Conservation (phyloP, 2,113 vertebrate genomes). For the Beaufortia kweichowensis region DNA sequence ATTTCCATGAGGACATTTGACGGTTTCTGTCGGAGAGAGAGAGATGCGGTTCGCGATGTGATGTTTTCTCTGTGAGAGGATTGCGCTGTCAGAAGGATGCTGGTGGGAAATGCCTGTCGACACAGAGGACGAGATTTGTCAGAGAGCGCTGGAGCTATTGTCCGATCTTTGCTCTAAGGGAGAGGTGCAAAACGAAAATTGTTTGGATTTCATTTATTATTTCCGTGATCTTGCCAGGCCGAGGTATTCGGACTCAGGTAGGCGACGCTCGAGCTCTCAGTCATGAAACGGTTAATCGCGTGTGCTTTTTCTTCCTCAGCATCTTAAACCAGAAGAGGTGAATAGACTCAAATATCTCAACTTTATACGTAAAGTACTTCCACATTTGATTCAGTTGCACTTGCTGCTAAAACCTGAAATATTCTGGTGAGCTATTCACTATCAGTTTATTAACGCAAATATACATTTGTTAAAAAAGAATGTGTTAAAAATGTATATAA, state of each 20-base stretch:
- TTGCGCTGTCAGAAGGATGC: constrained; percentile 83
- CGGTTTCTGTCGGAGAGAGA: neutral
- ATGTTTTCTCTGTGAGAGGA: constrained; percentile 37
- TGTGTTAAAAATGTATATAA: no score
- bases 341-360: neutral
- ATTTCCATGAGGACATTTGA: neutral
- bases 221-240: constrained; percentile 90
- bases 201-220: constrained; percentile 94
- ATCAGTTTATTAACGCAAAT: neutral
- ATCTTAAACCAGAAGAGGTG: neutral
- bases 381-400: neutral
- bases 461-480: no score
- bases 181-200: constrained; percentile 92
- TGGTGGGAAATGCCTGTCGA: constrained; percentile 98
- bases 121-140: constrained; percentile 97
- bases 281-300: neutral
- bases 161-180: constrained; percentile 94
- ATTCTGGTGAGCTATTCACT: neutral
- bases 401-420: neutral
- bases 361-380: neutral
- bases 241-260: constrained; percentile 90
- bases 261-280: constrained; percentile 33
- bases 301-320: neutral
- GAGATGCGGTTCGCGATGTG: constrained; percentile 20
- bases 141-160: constrained; percentile 94